These are phyloP conservation scores for Squalus acanthias DNA, from an alignment of 2,797 vertebrate species.

Conservation along the genomic window DNA sequence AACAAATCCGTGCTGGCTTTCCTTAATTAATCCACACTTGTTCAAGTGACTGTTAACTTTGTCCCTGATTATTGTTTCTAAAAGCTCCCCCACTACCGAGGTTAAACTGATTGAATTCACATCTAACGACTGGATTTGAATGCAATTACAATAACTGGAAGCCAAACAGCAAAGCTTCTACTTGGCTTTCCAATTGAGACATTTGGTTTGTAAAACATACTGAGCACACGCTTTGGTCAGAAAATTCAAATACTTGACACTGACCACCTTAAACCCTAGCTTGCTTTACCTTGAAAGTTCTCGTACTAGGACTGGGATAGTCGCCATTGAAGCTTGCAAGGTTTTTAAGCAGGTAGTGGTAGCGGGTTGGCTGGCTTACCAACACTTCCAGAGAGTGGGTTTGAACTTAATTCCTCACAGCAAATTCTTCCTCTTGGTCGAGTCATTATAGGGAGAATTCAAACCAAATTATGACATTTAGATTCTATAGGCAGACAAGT, in stretches of 20 bases:
- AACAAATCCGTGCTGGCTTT: too few species aligned
- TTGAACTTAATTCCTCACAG: neutral
- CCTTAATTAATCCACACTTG: too few species aligned
- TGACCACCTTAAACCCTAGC: neutral
- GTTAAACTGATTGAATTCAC: neutral
- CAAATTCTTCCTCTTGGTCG: neutral
- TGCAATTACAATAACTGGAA: neutral
- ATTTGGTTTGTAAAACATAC: neutral
- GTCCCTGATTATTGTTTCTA: too few species aligned
- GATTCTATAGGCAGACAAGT: neutral
- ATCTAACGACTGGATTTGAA: neutral
- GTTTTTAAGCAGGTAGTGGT: neutral
- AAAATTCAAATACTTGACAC: neutral
- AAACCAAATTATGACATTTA: neutral
- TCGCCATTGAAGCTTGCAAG: neutral
- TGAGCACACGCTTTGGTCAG: neutral
- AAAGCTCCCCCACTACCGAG: too few species aligned
- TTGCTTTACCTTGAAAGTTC: neutral
- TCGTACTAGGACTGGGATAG: neutral
- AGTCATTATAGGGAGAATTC: neutral
- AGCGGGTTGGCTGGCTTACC: neutral
- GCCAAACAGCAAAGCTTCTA: neutral
- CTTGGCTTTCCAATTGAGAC: neutral
- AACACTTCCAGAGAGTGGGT: neutral
- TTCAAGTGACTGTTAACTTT: too few species aligned